Base-by-base conservation (phyloP, 2,888 invertebrate species). In the Megamerina dolium region DNA sequence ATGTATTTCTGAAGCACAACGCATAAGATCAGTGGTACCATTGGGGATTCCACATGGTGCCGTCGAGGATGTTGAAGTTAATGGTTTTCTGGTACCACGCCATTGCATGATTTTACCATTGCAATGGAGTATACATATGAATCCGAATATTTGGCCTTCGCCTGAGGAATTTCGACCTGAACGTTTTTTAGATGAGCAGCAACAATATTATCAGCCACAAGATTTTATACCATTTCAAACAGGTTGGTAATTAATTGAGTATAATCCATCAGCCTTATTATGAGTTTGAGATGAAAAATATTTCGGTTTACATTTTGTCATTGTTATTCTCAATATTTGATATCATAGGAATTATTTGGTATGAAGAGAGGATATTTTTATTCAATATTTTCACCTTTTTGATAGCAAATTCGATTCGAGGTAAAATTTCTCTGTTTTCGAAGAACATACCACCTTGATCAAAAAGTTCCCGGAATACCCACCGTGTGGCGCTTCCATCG, bases 31-130 rank as follows among this genome's bases (percentile, higher is more conserved):
- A 1, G 85, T 87, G 4, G 83, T 87, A 1, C 90, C 91, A 0
- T 72, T 87, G 21, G 91, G 92, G 4, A 83, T 91, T 53, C 90
- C 92, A 6, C 91, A 91, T 63, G 88, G 89, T 30, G 79, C 84
- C 4, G 59, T 73, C 1, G 68, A 77, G 56, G 80, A 70, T 21
- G 32, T 55, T 1, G 40, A 44, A 5, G 61, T 85, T 26, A 77
- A 73, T 6, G 77, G 79, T n/a, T 87, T 78, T 60, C 71, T 61
- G 41, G 75, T 90, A 38, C 82, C 85, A 0, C 79, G 79, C 62
- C 78, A 83, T 56, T 60, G 81, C 51, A 76, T 89, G 89, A 72
- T 90, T 12, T 73, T 90, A n/a, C 83, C 88, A 0, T 66, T 89
- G 14, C 84, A 84, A 58, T 89, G 87, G 87, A 85, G 85, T 1